Base-by-base conservation (phyloP, 2,797 vertebrate species). In the Phyllotis vaccarum region DNA sequence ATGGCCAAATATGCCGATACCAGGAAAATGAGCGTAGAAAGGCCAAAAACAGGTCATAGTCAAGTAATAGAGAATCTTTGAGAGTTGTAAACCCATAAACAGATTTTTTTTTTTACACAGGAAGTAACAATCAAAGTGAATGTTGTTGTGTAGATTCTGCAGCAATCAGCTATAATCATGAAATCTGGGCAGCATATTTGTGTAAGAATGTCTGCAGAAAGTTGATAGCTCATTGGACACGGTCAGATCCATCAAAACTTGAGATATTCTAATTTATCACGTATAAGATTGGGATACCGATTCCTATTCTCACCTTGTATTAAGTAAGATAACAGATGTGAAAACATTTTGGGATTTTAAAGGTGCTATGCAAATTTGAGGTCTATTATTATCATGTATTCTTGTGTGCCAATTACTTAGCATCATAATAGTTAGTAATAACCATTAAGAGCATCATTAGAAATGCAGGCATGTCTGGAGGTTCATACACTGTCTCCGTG, bases 401-500 rank as follows among this genome's bases (percentile, higher is more conserved):
- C 85, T 91, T 72, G 12, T 93, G 62, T 52, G 96, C 11, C 72
- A 90, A 92, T 96, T 86, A 92, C 80, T 87, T 1, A 16, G 70
- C 88, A 83, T 91, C 52, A 22, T 95, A 95, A 95, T 86, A 46
- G 83, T 81, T 64, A 40, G 85, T 86, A 90, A 96, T 95, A 85
- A 95, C 62, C 94, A 88, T 97, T 92, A 94, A 62, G 34, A 29
- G 37, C 80, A 68, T 89, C 90, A 34, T 95, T 93, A 97, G 93
- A 86, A 80, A 66, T 24, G 27, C 0, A 79, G 43, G 11, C 72
- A n/a, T 88, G 52, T 46, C 75, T 96, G 60, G 64, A 58, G 37
- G 34, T 72, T 96, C 79, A 24, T 24, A 66, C 7, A 46, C 40
- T 10, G 40, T 29, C 74, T 93, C 62, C n/a, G 62, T 95, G 49